Conservation (phyloP, 2,797 vertebrate genomes). For the Pangasius djambal region DNA sequence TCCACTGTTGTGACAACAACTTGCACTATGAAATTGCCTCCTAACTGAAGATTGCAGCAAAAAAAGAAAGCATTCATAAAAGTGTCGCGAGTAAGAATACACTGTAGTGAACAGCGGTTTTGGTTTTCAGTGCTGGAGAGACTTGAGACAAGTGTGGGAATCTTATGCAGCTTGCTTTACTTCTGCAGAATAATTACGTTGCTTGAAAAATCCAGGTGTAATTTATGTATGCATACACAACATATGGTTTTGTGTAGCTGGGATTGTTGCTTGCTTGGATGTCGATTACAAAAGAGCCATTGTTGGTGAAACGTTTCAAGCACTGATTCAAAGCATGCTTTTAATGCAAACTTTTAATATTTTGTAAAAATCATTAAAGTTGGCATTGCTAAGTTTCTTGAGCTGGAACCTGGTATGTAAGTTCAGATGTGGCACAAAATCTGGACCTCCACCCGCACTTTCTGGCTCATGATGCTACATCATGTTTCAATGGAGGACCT, state of each 20-base stretch:
- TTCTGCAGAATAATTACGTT: background rate
- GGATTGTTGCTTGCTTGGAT: constrained; percentile 6
- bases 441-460: background rate
- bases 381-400: background rate
- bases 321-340: background rate
- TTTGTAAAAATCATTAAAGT: background rate
- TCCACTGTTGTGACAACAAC: background rate
- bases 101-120: background rate
- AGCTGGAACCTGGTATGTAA: background rate
- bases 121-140: background rate
- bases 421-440: background rate
- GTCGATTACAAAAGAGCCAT: background rate
- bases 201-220: background rate
- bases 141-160: background rate
- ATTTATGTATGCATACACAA: background rate
- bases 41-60: background rate
- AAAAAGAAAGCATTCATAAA: background rate
- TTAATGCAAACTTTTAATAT: background rate
- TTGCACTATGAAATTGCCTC: background rate
- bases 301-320: background rate
- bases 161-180: background rate
- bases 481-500: background rate
- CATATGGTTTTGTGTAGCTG: background rate
- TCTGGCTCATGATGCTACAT: background rate
- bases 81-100: background rate